Evolutionary conservation across 2,888 invertebrate species (phyloP).

Genomic region (Hanleya hanleyi): DNA sequence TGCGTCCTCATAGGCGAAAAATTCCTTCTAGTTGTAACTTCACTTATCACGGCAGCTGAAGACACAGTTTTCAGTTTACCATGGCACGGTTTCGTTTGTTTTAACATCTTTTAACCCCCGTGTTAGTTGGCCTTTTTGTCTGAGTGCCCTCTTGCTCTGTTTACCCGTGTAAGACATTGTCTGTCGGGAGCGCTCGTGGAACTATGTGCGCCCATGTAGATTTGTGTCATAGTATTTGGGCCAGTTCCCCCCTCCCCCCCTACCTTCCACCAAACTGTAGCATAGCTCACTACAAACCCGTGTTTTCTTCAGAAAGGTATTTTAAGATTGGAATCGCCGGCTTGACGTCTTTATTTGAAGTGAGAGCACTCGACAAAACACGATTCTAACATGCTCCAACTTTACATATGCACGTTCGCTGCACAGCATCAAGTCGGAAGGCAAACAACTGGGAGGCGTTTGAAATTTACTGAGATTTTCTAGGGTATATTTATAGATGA

Average conservation of each 20-base stretch:
- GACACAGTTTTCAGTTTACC: constrained; percentile 5
- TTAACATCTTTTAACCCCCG: background rate
- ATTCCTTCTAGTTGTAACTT: constrained; percentile 1
- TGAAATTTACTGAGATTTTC: background rate
- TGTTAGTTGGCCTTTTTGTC: background rate
- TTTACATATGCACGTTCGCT: background rate
- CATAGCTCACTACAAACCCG: too few species aligned
- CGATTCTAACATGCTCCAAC: background rate
- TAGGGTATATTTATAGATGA: background rate
- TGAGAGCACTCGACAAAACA: background rate
- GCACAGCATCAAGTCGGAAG: background rate
- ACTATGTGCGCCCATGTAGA: background rate
- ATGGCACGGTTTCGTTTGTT: constrained; percentile 9
- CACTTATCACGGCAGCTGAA: background rate
- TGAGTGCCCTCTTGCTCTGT: background rate
- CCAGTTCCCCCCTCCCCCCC: too few species aligned
- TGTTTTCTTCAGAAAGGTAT: too few species aligned
- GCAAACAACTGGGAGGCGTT: background rate
- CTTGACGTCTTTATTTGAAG: background rate
- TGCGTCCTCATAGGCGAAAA: background rate
- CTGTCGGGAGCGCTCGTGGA: background rate
- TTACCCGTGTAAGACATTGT: background rate
- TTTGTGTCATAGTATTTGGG: too few species aligned
- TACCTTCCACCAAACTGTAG: too few species aligned
- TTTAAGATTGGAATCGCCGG: background rate